phyloP scores from a whole-genome alignment of 2,888 invertebrate genomes.

The Drosophila mimica region DNA sequence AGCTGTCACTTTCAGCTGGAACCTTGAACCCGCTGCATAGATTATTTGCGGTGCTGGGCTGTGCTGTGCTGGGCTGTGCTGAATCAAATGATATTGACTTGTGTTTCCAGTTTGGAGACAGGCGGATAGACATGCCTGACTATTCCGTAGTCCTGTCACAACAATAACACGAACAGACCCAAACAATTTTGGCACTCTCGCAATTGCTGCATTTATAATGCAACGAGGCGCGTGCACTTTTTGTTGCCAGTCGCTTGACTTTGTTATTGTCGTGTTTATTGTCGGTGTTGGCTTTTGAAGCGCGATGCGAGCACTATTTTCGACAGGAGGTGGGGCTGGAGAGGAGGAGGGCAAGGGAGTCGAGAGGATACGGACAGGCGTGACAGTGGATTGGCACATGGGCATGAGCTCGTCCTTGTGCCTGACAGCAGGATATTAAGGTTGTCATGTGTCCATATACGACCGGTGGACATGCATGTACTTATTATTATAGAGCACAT shows the following conservation, averaged over 20 bases:
- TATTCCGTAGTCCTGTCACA: constrained; percentile 37
- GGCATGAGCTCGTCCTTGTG: constrained; percentile 37
- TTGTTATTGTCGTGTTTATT: constrained; percentile 19
- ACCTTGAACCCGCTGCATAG: constrained; percentile 19
- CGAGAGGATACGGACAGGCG: constrained; percentile 52
- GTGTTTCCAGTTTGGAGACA: constrained; percentile 31
- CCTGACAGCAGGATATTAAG: constrained; percentile 75
- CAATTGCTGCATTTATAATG: constrained; percentile 77
- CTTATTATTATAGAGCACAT: neutral
- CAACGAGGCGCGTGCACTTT: constrained; percentile 62
- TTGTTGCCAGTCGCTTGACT: constrained; percentile 28
- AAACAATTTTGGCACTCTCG: constrained; percentile 60
- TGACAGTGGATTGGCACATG: constrained; percentile 53
- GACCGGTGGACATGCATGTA: neutral
- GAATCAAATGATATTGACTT: constrained; percentile 39
- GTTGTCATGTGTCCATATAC: constrained; percentile 43
- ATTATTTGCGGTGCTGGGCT: constrained; percentile 8
- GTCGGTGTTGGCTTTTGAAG: constrained; percentile 25
- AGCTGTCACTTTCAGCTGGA: constrained; percentile 32
- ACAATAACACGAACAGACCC: constrained; percentile 17
- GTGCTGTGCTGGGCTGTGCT: neutral
- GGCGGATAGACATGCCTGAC: constrained; percentile 24
- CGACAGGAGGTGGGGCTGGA: constrained; percentile 52
- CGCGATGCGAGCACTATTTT: constrained; percentile 51
- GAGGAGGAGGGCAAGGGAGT: neutral